Evolutionary conservation across 1,140 invertebrate genomes (phyloP), one percentile per base, ranked within the genome.

Genomic region (Conus betulinus): DNA sequence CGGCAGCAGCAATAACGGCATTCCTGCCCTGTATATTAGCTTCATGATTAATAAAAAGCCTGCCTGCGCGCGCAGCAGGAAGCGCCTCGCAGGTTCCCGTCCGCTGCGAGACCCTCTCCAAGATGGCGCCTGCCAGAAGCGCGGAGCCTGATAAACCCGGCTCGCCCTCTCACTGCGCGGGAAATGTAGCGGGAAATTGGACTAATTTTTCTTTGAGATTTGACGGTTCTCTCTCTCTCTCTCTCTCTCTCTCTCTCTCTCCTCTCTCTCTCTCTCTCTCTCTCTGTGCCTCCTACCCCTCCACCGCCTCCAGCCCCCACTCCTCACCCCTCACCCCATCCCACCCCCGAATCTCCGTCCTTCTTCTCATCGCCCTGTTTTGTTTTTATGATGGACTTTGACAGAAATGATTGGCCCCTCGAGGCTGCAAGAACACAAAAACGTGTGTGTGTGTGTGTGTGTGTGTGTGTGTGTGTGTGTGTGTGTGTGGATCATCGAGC

Each of bases 61-160:
- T 52, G 79, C 51, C 79, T 81, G 79, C 79, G 79, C 51, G 51
- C 51, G 79, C 79, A 81, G 27, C 79, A 53, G 39, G 51, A 20
- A 51, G 23, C 52, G 51, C 39, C 79, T 81, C 51, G 79, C 39
- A 53, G 39, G 79, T 81, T 81, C 79, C 5, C 79, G 79, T 81
- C 79, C 53, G 79, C 79, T 20, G 79, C 79, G 79, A 81, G 79
- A 81, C 79, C 51, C 52, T 81, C 51, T 81, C 51, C 79, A 81
- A 81, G 27, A 81, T 81, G 79, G 79, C 79, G 79, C 79, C 79
- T 81, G 79, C 51, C 79, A 81, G 79, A 17, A 81, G 79, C 15
- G 27, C 10, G 39, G 39, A 20, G 39, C 13, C 79, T 81, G 79
- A 81, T 81, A 81, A 81, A 81, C 79, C 10, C 5, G 51, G 15